Evolutionary conservation across 2,797 vertebrate genomes (phyloP), one percentile per base, ranked within the genome.

Genomic region (Enteromius paludinosus): DNA sequence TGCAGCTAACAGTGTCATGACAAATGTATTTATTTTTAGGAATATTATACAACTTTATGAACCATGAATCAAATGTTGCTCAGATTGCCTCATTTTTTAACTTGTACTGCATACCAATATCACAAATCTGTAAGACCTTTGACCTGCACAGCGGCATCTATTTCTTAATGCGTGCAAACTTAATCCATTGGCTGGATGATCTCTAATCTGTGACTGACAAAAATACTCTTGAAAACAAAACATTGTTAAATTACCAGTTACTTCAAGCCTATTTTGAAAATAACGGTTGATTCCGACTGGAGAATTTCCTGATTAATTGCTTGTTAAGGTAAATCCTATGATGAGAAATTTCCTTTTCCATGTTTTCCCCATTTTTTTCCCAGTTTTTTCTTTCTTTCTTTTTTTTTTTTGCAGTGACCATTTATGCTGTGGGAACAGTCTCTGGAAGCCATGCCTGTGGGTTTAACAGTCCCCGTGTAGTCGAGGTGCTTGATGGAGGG

Each of bases 401-500:
- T 8, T 61, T 9, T 17, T 62, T 93, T 94, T 94, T 94, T 94
- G 93, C 94, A 92, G 92, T 93, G 91, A 93, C 92, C 92, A 94
- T 93, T 90, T 89, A 93, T 92, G 92, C 93, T 93, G 92, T 94
- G 93, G 90, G 91, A 96, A 95, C 94, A 95, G 94, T 96, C 93
- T 92, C 91, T 94, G 93, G 93, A 95, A 94, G 94, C 94, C 94
- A 95, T 95, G 93, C 93, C 94, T 94, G 94, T 94, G 92, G 92
- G 89, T 87, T 82, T 94, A 96, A 96, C 94, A 95, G 94, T 96
- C 94, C 93, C 93, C 86, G 61, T 93, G 90, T 93, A 90, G 92
- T 93, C 91, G 88, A 92, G 93, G 92, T 92, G 91, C 92, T 91
- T 90, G 89, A 88, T 92, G 91, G 93, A 88, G 90, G 69, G 84